Conservation (phyloP, 2,113 vertebrate genomes). For the Sphyrna mokarran region DNA sequence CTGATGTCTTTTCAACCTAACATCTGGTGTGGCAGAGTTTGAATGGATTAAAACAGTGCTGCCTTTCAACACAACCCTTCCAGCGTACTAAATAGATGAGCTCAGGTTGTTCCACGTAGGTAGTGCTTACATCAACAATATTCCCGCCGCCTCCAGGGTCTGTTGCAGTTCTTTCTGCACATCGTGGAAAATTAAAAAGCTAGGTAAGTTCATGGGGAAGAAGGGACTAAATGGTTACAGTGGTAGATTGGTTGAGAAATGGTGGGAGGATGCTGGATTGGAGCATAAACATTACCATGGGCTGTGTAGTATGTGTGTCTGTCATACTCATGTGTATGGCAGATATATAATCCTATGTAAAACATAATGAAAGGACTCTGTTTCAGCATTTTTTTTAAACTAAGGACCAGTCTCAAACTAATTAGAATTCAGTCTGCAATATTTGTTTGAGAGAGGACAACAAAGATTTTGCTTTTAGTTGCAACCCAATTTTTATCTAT, state of each 20-base stretch:
- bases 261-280: neutral
- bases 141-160: neutral
- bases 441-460: neutral
- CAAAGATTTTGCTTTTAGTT: neutral
- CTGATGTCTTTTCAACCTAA: neutral
- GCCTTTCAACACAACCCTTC: neutral
- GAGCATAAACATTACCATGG: neutral
- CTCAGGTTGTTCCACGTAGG: neutral
- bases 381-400: neutral
- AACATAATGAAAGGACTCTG: neutral
- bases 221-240: neutral
- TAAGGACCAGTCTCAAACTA: neutral
- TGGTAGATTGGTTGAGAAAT: neutral
- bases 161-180: neutral
- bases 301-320: neutral
- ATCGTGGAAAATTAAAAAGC: neutral
- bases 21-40: neutral
- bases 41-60: neutral
- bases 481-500: neutral
- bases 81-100: neutral
- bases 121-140: neutral
- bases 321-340: neutral
- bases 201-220: neutral
- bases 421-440: neutral
- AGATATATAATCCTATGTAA: neutral